Evolutionary conservation across 2,888 invertebrate species (phyloP), one percentile per base, ranked within the genome.

Genomic region (Neocrepidodera transversa): DNA sequence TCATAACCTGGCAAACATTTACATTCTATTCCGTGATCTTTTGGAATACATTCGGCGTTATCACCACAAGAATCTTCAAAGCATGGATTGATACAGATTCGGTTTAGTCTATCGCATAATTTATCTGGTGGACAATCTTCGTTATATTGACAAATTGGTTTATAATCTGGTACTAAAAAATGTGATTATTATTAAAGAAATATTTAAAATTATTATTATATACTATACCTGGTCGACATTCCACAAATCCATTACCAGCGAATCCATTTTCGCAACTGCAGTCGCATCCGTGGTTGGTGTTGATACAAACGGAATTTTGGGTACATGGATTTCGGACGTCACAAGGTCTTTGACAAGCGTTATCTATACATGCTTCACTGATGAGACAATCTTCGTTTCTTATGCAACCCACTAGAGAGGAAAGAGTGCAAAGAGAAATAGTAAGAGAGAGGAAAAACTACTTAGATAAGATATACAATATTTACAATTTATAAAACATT

Each of bases 71-170:
- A 88, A 75, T 91, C 88, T 68, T 88, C 87, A 68, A 85, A 83
- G 75, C 93, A 93, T 1, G 92, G 92, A 77, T 87, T 93, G 66
- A 92, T 89, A 76, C 94, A 95, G 47, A 89, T 84, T 75, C 93
- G 84, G 74, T 93, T 93, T 48, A 93, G 81, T 68, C 93, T 85
- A 78, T 94, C 93, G 76, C 94, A 95, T 16, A 92, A 82, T 71
- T 91, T 87, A 71, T 90, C 86, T n/a, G 91, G 90, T 53, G 93
- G 92, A 76, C 94, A 95, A 74, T 94, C 93, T 82, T 92, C 93
- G 74, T 94, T 93, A 79, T 92, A 93, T 77, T 93, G 93, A 76
- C 94, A 94, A 50, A 93, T 85, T 67, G 86, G 83, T 69, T 82
- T 81, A 63, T 82, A 71, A 52, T 74, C 71, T 8, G 51, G 26